Evolutionary conservation across 2,113 vertebrate species (phyloP), one percentile per base, ranked within the genome.

Genomic region (Heterocephalus glaber): DNA sequence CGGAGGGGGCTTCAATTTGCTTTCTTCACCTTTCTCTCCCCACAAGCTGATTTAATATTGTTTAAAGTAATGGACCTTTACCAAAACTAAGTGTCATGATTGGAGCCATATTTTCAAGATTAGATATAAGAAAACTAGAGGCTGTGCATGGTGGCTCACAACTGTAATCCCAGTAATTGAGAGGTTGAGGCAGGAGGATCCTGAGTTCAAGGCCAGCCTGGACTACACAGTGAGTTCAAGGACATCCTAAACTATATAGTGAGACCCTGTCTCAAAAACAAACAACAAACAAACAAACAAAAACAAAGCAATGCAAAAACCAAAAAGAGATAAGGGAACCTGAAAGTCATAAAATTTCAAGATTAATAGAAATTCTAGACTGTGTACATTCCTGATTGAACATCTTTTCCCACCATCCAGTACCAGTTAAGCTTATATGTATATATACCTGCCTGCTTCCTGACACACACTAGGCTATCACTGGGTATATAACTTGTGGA

Each of bases 291-390:
- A 77, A 44, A 77, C 6, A 49, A 60, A 58, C 16, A 20, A 58
- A 76, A 76, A 49, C 2, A 49, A 77, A 68, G 2, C 10, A 44
- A 70, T 30, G 16, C 24, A 30, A 79, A 20, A 61, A 61, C 24
- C 17, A 26, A 33, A 19, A 4, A 33, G 16, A 47, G 52, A 79
- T 44, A 52, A 54, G 28, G 14, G 33, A 63, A 66, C 7, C 8
- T 86, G 38, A 91, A 65, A 91, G 28, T 58, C 24, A 83, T 86
- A 61, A 66, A 63, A 66, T 44, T 8, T 61, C 79, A 77, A 65
- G 19, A 22, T 60, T 92, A 65, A 26, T 86, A 84, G 49, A 90
- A 61, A 83, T 83, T 92, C 17, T 72, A 94, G 35, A 14, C 38
- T 35, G 1, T 66, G 20, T 7, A 1, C 54, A 58, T 61, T 80